phyloP scores from a whole-genome alignment of 1,140 invertebrate genomes.

The Scaptomyza pallida region DNA sequence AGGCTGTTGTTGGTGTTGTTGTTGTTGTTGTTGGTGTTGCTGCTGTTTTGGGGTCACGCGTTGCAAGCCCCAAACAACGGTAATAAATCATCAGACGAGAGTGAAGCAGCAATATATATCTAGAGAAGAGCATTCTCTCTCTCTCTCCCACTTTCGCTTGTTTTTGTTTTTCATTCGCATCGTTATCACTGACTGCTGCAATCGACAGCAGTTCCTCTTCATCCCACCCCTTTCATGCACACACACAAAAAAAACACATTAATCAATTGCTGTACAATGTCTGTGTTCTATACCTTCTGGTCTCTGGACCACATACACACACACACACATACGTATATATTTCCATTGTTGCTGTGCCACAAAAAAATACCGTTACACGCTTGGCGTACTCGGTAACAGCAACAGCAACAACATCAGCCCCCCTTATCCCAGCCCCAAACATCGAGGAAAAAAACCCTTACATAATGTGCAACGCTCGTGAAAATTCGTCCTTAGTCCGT shows the following conservation, averaged over 20 bases:
- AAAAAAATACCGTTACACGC: conserved; percentile 76
- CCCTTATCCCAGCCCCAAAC: not conserved
- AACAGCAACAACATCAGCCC: conserved; percentile 14
- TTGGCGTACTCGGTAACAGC: conserved; percentile 47
- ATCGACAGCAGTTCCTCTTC: conserved; percentile 57
- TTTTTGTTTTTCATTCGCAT: conserved; percentile 68
- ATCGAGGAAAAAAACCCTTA: conserved; percentile 9
- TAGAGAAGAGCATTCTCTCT: conserved; percentile 5
- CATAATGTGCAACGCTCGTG: conserved; percentile 77
- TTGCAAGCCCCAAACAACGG: conserved; percentile 77
- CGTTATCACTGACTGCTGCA: conserved; percentile 78
- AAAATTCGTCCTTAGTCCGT: conserved; percentile 75
- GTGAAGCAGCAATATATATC: too few species aligned
- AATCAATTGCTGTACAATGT: conserved; percentile 70
- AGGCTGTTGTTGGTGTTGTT: conserved; percentile 27
- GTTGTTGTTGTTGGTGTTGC: conserved; percentile 37
- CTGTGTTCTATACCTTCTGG: conserved; percentile 26
- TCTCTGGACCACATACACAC: conserved; percentile 29
- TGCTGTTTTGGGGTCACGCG: conserved; percentile 76
- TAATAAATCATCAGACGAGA: conserved; percentile 72
- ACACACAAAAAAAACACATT: conserved; percentile 67
- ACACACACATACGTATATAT: conserved; percentile 48
- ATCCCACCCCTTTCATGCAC: not conserved
- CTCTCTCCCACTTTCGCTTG: not conserved
- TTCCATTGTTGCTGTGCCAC: conserved; percentile 65